A percentile compares a stretch with the other conserved stretches of the same genome.
These are phyloP conservation scores for Synergus umbraculus DNA, from an alignment of 2,888 invertebrate genomes.

Conservation along the genomic window DNA sequence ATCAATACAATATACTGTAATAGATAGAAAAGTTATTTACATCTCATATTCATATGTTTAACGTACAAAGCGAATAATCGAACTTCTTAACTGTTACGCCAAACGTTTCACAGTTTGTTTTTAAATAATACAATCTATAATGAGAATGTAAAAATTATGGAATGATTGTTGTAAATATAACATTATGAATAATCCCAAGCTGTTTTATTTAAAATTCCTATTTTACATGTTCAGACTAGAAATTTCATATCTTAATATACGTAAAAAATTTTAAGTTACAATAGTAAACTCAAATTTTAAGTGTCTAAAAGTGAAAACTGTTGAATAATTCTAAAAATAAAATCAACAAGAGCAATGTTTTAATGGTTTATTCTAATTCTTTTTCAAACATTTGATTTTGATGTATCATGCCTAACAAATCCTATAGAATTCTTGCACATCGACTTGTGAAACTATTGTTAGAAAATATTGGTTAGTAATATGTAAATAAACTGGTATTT, in stretches of 20 bases:
- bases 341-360: background rate
- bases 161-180: slow-evolving; percentile 39
- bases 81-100: background rate
- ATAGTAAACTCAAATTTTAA: too few species aligned
- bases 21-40: slow-evolving; percentile 25
- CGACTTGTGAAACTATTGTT: background rate
- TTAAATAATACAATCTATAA: background rate
- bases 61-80: slow-evolving; percentile 18
- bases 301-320: too few species aligned
- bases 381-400: background rate
- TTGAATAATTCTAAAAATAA: background rate
- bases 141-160: slow-evolving; percentile 3
- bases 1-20: background rate
- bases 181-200: slow-evolving; percentile 15
- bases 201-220: background rate
- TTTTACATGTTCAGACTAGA: too few species aligned
- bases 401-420: background rate
- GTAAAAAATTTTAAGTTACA: too few species aligned
- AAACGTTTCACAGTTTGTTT: slow-evolving; percentile 34
- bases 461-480: background rate
- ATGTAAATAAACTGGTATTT: background rate
- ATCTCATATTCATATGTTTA: slow-evolving; percentile 11
- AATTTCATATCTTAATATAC: too few species aligned
- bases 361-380: background rate
- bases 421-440: background rate